Percentiles rank a stretch among this genome's conserved stretches.
phyloP scores from a whole-genome alignment of 2,888 invertebrate species.

The Drosophila lutescens region DNA sequence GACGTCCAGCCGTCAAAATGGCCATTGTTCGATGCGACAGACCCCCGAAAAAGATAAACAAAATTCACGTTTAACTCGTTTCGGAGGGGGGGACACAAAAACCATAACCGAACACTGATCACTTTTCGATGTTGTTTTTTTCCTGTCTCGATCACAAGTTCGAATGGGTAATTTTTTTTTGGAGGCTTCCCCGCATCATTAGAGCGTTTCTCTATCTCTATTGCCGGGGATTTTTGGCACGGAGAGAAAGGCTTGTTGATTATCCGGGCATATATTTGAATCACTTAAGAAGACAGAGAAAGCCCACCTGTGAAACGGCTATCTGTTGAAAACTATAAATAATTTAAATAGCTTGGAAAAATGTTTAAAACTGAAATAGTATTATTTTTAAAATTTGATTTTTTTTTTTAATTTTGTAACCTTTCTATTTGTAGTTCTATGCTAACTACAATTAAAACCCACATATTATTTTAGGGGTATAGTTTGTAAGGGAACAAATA shows the following conservation, averaged over 20 bases:
- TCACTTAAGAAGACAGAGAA: constrained; percentile 17
- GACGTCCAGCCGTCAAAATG: constrained; percentile 31
- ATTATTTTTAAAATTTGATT: no score
- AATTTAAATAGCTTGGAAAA: no score
- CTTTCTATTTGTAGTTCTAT: no score
- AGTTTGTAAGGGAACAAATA: no score
- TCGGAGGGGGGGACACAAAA: constrained; percentile 23
- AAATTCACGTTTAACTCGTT: constrained; percentile 66
- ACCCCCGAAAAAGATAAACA: constrained; percentile 12
- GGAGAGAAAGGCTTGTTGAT: constrained; percentile 19
- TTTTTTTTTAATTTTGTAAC: no score
- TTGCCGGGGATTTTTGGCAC: constrained; percentile 31
- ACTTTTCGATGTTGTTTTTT: constrained; percentile 34
- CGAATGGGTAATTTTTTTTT: constrained; percentile 1
- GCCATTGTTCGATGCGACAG: constrained; percentile 21
- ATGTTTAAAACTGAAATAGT: no score
- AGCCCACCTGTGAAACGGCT: neutral
- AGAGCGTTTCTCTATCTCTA: constrained; percentile 3
- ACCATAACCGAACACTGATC: constrained; percentile 28
- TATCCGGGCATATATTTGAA: constrained; percentile 25
- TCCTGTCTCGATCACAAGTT: constrained; percentile 17
- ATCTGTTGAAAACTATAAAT: no score
- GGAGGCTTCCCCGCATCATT: neutral
- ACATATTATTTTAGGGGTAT: no score
- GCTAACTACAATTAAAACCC: no score